A percentile compares a stretch with the other conserved stretches of the same genome.
Conservation (phyloP, 2,888 invertebrate genomes). For the Drosophila mulleri region DNA sequence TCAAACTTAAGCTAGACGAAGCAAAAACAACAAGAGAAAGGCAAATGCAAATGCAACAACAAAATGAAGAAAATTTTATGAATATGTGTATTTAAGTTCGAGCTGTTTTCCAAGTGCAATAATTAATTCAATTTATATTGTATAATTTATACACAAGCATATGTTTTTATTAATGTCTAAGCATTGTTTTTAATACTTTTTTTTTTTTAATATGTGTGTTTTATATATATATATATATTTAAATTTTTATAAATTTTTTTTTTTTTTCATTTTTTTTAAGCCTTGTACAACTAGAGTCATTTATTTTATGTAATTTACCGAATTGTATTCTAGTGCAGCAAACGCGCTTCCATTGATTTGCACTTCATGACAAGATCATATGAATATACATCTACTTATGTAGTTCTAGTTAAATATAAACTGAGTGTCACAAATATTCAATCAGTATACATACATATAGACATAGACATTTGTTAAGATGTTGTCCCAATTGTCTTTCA, state of each 20-base stretch:
- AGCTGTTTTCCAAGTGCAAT: constrained; percentile 58
- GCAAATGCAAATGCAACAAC: background rate
- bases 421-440: constrained; percentile 37
- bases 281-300: constrained; percentile 43
- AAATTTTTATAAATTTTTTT: no score
- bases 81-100: constrained; percentile 27
- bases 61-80: background rate
- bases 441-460: constrained; percentile 15
- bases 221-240: background rate
- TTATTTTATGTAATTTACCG: constrained; percentile 30
- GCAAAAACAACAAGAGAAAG: background rate
- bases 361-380: constrained; percentile 42
- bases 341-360: constrained; percentile 45
- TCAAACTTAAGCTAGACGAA: constrained; percentile 3
- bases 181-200: constrained; percentile 25
- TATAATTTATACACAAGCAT: background rate
- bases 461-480: constrained; percentile 21
- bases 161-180: constrained; percentile 43
- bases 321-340: constrained; percentile 49
- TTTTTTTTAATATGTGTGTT: constrained; percentile 4
- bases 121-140: constrained; percentile 32
- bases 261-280: constrained; percentile 39
- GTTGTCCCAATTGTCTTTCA: constrained; percentile 2
- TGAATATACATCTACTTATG: constrained; percentile 11
- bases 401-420: constrained; percentile 9